Conservation (phyloP, 2,113 vertebrate species). For the Chionodraco myersi region DNA sequence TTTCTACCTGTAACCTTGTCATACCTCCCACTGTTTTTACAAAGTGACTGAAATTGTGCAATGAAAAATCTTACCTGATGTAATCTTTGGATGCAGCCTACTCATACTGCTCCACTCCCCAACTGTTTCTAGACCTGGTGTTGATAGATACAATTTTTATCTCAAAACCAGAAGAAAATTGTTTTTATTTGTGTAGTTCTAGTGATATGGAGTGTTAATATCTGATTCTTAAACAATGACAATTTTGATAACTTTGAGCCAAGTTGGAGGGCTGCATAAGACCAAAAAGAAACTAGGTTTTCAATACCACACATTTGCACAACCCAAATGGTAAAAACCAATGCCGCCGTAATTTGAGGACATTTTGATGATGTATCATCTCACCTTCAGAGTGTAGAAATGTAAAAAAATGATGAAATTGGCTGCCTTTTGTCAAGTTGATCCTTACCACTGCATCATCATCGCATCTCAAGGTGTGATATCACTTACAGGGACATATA, state of each 20-base stretch:
- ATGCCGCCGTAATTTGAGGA: too few relatives aligned
- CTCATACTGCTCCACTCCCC: conserved; percentile 5
- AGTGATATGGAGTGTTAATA: background rate
- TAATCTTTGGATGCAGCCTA: background rate
- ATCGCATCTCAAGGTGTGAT: background rate
- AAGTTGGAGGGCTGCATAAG: too few relatives aligned
- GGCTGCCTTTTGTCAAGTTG: background rate
- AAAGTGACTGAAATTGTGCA: background rate
- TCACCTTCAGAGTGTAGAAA: background rate
- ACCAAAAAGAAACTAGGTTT: too few relatives aligned
- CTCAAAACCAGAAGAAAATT: background rate
- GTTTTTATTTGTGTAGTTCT: background rate
- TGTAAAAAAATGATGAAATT: background rate
- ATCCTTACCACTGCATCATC: background rate
- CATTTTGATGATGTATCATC: too few relatives aligned
- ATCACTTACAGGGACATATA: background rate
- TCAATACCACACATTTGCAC: too few relatives aligned
- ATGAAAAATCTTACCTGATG: conserved; percentile 11
- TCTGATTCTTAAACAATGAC: too few relatives aligned
- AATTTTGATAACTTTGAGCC: too few relatives aligned
- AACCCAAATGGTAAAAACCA: too few relatives aligned
- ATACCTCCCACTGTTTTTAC: background rate
- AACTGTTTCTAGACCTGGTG: background rate
- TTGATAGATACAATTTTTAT: background rate
- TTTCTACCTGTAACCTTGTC: background rate